Base-by-base conservation (phyloP, 2,797 vertebrate genomes). In the Pteropus rufus region DNA sequence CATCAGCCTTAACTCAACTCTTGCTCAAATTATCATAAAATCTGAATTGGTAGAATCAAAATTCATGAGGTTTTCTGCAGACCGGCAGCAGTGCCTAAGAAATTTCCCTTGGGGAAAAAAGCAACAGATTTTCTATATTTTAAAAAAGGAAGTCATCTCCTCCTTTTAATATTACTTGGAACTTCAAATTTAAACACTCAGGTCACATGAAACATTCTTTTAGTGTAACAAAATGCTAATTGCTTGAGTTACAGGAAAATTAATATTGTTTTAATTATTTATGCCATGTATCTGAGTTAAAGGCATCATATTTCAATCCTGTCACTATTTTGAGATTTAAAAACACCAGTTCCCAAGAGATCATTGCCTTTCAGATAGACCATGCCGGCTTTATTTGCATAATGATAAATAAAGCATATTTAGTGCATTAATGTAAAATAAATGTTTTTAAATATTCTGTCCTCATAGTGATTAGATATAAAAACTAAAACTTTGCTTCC, bases 231-330 rank as follows among this genome's bases (percentile, higher is more conserved):
- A 3, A 73, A 8, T 64, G 46, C 76, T 54, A 14, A 76, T 7
- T 67, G 29, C 67, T 87, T 91, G 16, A 12, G 14, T 58, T 77
- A 56, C 5, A 72, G 49, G 29, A 58, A 93, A 76, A 82, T 87
- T 89, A 76, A 10, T 84, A 52, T 94, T 91, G 31, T 91, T 89
- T 89, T 89, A 86, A 36, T 96, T 77, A 80, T 91, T 44, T 93
- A 19, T 84, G 39, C 12, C 36, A 10, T 58, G 21, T 79, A 4
- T 84, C 0, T 89, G 72, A 88, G 26, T 65, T 94, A 56, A 72
- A 94, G 2, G 11, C 77, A n/a, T 69, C 5, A 24, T 83, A 75
- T 69, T 58, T 94, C 70, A 97, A 75, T 36, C 41, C 26, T 58
- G 24, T 91, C 41, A 95, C 10, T 96, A 62, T 80, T 96, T 91